Base-by-base conservation (phyloP, 2,113 vertebrate species). In the Tursiops truncatus region DNA sequence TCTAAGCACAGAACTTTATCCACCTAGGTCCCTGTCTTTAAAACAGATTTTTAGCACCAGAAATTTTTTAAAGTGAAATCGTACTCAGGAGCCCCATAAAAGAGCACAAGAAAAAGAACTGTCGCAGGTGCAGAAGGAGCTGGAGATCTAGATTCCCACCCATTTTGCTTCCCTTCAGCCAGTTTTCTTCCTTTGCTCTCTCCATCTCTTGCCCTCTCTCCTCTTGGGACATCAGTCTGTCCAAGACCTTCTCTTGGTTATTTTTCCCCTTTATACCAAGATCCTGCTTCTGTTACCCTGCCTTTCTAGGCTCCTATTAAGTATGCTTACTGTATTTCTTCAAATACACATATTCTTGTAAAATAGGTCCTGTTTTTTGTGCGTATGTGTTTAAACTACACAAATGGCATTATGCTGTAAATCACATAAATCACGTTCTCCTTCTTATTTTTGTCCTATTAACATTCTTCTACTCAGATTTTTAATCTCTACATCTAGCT, bases 401-500 rank as follows among this genome's bases (percentile, higher is more conserved):
- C 17, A 87, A 38, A 83, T 18, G 12, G 4, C 58, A 50, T 71
- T 56, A 94, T 9, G 17, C 26, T 83, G 26, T 18, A 73, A 60
- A 90, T 73, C 13, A 7, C 6, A 6, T 31, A 79, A 62, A 87
- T 73, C 13, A 6, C 3, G 2, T 67, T 79, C 31, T 36, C 4
- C 14, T 84, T 86, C 62, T 53, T 63, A 62, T 15, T 56, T 87
- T 89, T 38, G 17, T 20, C 77, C 14, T n/a, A 33, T 79, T 87
- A 60, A 50, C 15, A 67, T 8, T 89, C 8, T 50, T 82, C 71
- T 91, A 67, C 41, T 44, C 21, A 83, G 23, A 68, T 62, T 82
- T 77, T 87, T 82, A 63, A 63, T 92, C 63, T 85, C 60, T 77
- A 67, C 6, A 10, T 65, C 65, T 68, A 41, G 56, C 68, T 89